Conservation (phyloP, 2,888 invertebrate species). For the Lamproptera curius region DNA sequence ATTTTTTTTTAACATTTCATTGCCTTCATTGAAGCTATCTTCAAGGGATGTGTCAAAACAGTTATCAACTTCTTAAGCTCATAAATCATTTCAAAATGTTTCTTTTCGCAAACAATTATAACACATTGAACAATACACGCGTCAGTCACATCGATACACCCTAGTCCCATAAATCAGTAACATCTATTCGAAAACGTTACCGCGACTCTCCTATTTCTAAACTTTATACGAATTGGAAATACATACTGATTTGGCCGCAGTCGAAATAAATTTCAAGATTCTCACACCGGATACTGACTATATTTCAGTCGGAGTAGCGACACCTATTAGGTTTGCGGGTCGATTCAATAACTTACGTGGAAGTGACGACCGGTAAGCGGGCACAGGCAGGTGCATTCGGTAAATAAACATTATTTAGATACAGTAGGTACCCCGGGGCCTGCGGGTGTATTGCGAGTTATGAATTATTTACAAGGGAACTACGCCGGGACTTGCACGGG, state of each 20-base stretch:
- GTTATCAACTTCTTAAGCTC: too few relatives aligned
- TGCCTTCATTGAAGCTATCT: too few relatives aligned
- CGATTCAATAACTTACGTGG: slow-evolving; percentile 15
- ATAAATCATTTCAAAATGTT: too few relatives aligned
- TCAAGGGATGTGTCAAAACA: too few relatives aligned
- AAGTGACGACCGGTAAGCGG: slow-evolving; percentile 14
- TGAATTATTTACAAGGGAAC: slow-evolving; percentile 51
- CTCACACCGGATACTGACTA: slow-evolving; percentile 1
- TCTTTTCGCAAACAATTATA: too few relatives aligned
- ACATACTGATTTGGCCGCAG: neutral
- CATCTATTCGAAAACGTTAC: too few relatives aligned
- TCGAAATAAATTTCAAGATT: slow-evolving; percentile 4
- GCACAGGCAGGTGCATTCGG: slow-evolving; percentile 21
- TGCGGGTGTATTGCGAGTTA: slow-evolving; percentile 35
- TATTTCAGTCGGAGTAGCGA: neutral
- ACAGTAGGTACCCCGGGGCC: slow-evolving; percentile 24
- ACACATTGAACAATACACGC: too few relatives aligned
- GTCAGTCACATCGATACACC: too few relatives aligned
- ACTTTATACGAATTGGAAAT: too few relatives aligned
- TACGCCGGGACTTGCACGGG: slow-evolving; percentile 1
- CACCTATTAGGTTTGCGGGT: slow-evolving; percentile 10
- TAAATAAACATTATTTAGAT: slow-evolving; percentile 46
- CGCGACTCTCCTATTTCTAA: too few relatives aligned
- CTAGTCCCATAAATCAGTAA: too few relatives aligned
- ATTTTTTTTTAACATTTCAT: too few relatives aligned